Evolutionary conservation across 2,113 vertebrate species (phyloP), one percentile per base, ranked within the genome.

Genomic region (Microtus richardsoni): DNA sequence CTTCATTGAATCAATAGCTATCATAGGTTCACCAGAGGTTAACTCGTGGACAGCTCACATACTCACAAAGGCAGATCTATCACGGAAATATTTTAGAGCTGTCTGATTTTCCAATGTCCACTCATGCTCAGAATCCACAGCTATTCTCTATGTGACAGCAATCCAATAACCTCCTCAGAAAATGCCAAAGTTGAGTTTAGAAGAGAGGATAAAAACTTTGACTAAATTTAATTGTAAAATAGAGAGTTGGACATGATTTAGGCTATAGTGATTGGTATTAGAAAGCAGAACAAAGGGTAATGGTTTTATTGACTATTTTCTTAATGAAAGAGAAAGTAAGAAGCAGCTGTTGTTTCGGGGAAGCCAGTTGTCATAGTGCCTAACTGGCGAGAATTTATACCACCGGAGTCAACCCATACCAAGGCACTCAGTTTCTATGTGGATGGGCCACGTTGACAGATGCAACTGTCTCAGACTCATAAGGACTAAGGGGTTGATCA

Each of bases 251-350:
- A 66, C 52, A 84, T 52, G 91, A 70, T 93, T 83, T 91, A 88
- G 3, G 74, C 58, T 36, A 87, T 44, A 93, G 16, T 2, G 36
- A 12, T 66, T 44, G 21, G 47, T 91, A 28, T 89, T 82, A 79
- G 60, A 90, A 88, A 71, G 54, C 19, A 88, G 58, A 94, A 77
- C 13, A 89, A 91, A 96, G 73, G 73, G 64, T 86, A 96, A 88
- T 88, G 41, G 13, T 54, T 93, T 92, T 86, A 91, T 70, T 19
- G 14, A 54, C 64, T 17, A 86, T 41, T 89, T 77, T 75, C 21
- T 94, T 91, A 86, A 88, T 73, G 60, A 94, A 60, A 52, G 17
- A 75, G 75, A 44, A 89, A 62, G 11, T 86, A 5, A 58, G 39
- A 96, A 71, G 36, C 1, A 90, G 54, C 1, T 68, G 1, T 28